These are phyloP conservation scores for Uria aalge DNA, from an alignment of 2,113 vertebrate genomes.

Conservation along the genomic window DNA sequence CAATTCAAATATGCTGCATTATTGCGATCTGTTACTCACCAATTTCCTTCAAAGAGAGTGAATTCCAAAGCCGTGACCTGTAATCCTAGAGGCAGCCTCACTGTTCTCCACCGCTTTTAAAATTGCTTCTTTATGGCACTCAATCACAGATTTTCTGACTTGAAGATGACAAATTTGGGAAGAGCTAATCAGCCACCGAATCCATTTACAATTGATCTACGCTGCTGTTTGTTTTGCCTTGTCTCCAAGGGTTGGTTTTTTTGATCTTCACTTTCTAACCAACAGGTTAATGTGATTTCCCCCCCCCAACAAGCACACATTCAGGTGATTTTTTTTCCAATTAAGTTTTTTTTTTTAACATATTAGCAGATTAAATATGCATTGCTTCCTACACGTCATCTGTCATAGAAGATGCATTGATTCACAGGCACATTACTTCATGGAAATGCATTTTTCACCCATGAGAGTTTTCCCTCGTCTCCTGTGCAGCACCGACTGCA, in stretches of 20 bases:
- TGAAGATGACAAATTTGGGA: not conserved
- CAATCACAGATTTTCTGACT: not conserved
- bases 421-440: not conserved
- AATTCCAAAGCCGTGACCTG: not conserved
- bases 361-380: not conserved
- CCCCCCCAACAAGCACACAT: not conserved
- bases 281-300: not conserved
- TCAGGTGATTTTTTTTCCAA: not conserved
- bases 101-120: not conserved
- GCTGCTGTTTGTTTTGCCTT: not conserved
- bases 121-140: constrained; percentile 12
- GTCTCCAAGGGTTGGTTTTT: not conserved
- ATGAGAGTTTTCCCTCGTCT: accelerated
- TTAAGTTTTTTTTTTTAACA: not conserved
- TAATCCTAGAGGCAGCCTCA: not conserved
- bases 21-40: not conserved
- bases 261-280: not conserved
- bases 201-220: not conserved
- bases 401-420: not conserved
- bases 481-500: not conserved
- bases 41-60: not conserved
- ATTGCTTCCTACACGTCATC: not conserved
- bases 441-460: not conserved
- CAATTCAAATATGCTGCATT: not conserved
- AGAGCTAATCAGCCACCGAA: constrained; percentile 13